phyloP scores from a whole-genome alignment of 2,888 invertebrate species.

The Drosophila kuntzei region DNA sequence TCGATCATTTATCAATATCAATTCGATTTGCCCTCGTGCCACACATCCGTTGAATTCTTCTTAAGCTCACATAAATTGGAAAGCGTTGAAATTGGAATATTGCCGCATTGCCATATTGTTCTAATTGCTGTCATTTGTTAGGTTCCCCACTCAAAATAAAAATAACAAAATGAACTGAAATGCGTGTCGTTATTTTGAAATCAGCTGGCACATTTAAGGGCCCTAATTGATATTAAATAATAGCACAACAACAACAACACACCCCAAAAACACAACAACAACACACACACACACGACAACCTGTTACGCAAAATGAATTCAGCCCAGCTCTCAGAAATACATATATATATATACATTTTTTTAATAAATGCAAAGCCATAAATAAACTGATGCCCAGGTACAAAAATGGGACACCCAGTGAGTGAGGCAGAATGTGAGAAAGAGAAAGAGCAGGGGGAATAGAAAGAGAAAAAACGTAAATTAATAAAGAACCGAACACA shows the following conservation, averaged over 20 bases:
- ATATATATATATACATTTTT: constrained; percentile 40
- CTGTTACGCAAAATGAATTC: constrained; percentile 64
- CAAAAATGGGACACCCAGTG: constrained; percentile 43
- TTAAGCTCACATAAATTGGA: constrained; percentile 61
- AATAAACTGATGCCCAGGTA: constrained; percentile 74
- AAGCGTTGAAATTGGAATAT: constrained; percentile 69
- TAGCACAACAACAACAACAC: constrained; percentile 39
- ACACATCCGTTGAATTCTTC: constrained; percentile 37
- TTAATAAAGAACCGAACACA: constrained; percentile 58
- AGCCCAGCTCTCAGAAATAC: constrained; percentile 13
- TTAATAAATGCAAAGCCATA: constrained; percentile 79
- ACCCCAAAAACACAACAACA: constrained; percentile 23
- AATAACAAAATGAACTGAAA: constrained; percentile 56
- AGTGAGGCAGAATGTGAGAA: background rate
- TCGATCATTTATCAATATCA: constrained; percentile 76
- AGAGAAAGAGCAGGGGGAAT: background rate
- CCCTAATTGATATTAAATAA: constrained; percentile 79
- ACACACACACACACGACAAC: constrained; percentile 52
- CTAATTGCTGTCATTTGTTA: constrained; percentile 78
- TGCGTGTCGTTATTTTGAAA: constrained; percentile 79
- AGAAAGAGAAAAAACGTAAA: constrained; percentile 39
- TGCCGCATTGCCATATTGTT: constrained; percentile 73
- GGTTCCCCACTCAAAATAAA: constrained; percentile 11
- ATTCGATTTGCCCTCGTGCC: constrained; percentile 53
- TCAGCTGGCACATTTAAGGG: constrained; percentile 64